phyloP scores from a whole-genome alignment of 2,888 invertebrate species.

The Malacosoma neustria region DNA sequence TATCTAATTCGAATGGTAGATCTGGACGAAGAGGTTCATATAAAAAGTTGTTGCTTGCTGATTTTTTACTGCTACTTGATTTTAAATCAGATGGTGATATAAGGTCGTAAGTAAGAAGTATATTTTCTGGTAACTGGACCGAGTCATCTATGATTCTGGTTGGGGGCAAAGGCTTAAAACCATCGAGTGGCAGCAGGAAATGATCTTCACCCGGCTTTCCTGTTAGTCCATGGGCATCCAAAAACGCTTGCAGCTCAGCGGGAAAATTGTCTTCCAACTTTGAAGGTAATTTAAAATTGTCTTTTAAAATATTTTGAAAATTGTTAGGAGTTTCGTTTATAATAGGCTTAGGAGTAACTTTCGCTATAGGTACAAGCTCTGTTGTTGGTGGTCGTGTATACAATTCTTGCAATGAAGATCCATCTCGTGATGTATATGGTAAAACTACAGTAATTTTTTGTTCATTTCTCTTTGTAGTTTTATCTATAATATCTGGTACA shows the following conservation, averaged over 20 bases:
- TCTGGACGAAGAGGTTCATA: slow-evolving; percentile 54
- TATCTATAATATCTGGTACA: slow-evolving; percentile 25
- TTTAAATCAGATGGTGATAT: slow-evolving; percentile 39
- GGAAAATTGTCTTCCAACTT: slow-evolving; percentile 40
- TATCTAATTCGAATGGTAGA: slow-evolving; percentile 50
- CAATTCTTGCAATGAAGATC: slow-evolving; percentile 75
- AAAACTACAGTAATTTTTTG: slow-evolving; percentile 78
- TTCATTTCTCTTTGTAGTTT: slow-evolving; percentile 37
- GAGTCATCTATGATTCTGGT: slow-evolving; percentile 49
- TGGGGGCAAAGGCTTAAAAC: slow-evolving; percentile 61
- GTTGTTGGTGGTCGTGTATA: slow-evolving; percentile 80
- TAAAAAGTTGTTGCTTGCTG: slow-evolving; percentile 40
- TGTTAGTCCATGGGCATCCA: slow-evolving; percentile 53
- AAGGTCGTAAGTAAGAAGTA: slow-evolving; percentile 54
- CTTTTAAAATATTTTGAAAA: slow-evolving; percentile 28
- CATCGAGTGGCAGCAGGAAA: slow-evolving; percentile 57
- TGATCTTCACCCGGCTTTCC: slow-evolving; percentile 50
- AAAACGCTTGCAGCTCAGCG: slow-evolving; percentile 52
- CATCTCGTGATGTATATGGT: slow-evolving; percentile 76
- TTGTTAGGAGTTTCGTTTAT: slow-evolving; percentile 24
- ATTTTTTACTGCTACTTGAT: slow-evolving; percentile 18
- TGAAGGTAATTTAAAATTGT: slow-evolving; percentile 29
- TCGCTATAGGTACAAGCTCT: slow-evolving; percentile 61
- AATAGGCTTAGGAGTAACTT: slow-evolving; percentile 35
- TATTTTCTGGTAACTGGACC: slow-evolving; percentile 58